These are phyloP conservation scores for Galleria mellonella DNA, from an alignment of 1,140 invertebrate species.

Conservation along the genomic window DNA sequence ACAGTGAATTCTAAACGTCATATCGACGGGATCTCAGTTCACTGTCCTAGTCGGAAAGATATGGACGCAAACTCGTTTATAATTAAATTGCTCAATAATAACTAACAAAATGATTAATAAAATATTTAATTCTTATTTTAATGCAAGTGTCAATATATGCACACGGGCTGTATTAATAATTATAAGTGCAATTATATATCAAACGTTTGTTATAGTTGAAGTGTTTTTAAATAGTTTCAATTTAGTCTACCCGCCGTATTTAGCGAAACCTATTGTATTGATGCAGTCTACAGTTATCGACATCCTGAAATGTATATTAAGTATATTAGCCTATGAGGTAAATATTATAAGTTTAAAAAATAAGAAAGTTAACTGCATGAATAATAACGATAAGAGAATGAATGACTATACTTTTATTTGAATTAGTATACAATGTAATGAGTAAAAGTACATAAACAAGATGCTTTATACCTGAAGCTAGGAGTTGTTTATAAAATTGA, in stretches of 20 bases:
- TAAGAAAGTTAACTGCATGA: too few relatives aligned
- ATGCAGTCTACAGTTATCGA: constrained; percentile 14
- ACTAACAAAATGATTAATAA: constrained; percentile 4
- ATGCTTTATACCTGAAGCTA: too few relatives aligned
- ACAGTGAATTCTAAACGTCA: too few relatives aligned
- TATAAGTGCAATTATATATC: constrained; percentile 47
- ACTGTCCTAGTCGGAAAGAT: not conserved
- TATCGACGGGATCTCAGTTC: not conserved
- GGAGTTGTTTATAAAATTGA: too few relatives aligned
- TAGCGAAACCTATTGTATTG: constrained; percentile 23
- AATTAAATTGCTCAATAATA: not conserved
- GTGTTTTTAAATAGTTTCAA: constrained; percentile 53
- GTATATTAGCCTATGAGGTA: constrained; percentile 28
- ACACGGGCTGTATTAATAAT: constrained; percentile 45
- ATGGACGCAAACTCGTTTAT: not conserved
- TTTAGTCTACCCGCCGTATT: constrained; percentile 39
- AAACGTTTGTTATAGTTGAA: constrained; percentile 48
- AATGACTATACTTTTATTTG: too few relatives aligned
- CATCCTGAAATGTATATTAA: constrained; percentile 15
- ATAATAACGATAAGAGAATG: too few relatives aligned
- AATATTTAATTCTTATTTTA: constrained; percentile 25
- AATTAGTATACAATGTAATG: too few relatives aligned
- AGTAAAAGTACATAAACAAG: too few relatives aligned
- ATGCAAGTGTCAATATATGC: constrained; percentile 27
- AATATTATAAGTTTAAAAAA: not conserved